Evolutionary conservation across 2,113 vertebrate genomes (phyloP).

Genomic region (Riparia riparia): DNA sequence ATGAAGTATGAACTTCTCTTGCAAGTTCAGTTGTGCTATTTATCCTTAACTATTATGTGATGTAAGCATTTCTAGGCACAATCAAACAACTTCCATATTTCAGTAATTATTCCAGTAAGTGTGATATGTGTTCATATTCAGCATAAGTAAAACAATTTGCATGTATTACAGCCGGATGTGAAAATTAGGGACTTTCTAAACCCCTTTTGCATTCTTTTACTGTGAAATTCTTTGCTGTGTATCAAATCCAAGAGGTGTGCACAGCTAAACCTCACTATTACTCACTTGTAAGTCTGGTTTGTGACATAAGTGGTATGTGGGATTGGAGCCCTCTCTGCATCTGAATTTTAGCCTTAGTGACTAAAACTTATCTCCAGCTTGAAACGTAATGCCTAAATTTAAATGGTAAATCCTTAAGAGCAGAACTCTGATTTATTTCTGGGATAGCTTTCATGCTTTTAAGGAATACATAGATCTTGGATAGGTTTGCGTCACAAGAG

Average conservation of each 20-base stretch:
- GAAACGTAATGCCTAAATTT: background rate
- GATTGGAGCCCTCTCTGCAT: background rate
- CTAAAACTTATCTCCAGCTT: background rate
- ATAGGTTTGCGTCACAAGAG: background rate
- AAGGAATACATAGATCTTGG: background rate
- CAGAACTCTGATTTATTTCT: background rate
- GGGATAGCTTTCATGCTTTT: background rate
- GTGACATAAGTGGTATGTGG: background rate
- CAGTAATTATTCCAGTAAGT: background rate
- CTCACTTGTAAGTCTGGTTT: background rate
- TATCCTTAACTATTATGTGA: background rate
- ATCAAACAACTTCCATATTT: background rate
- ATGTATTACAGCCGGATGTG: background rate
- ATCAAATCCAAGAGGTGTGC: background rate
- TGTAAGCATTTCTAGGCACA: background rate
- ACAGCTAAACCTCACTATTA: background rate
- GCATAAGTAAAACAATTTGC: background rate
- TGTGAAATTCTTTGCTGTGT: background rate
- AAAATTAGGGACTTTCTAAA: background rate
- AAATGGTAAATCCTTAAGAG: background rate
- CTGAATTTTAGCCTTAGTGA: background rate
- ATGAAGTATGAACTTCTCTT: background rate
- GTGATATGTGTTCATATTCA: background rate
- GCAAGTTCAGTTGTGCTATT: background rate
- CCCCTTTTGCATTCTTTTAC: background rate